Percentiles rank a stretch among this genome's conserved stretches.
Evolutionary conservation across 2,113 vertebrate genomes (phyloP).

Genomic region (Bostrychus sinensis): DNA sequence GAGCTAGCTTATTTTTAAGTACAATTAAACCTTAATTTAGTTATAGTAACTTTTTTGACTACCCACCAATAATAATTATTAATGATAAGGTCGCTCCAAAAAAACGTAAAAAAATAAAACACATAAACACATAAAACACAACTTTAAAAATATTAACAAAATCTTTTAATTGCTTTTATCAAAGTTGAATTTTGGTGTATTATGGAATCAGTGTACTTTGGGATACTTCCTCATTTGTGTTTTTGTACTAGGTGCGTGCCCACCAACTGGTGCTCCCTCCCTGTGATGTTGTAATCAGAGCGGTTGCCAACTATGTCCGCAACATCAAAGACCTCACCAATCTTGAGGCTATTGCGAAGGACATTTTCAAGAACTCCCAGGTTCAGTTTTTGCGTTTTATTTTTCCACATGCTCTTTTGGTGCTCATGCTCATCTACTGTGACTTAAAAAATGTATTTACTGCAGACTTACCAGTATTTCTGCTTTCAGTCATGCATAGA

Average conservation of each 20-base stretch:
- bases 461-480: neutral
- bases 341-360: conserved; percentile 91
- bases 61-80: too few species aligned
- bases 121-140: too few species aligned
- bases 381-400: conserved; percentile 57
- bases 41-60: too few species aligned
- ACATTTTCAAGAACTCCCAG: conserved; percentile 96
- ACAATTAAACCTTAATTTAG: too few species aligned
- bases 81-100: too few species aligned
- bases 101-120: too few species aligned
- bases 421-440: neutral
- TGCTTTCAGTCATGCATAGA: conserved; percentile 90
- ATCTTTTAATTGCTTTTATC: too few species aligned
- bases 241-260: conserved; percentile 86
- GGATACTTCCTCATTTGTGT: neutral
- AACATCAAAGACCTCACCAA: conserved; percentile 88
- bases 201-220: too few species aligned
- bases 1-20: too few species aligned
- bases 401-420: neutral
- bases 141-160: too few species aligned
- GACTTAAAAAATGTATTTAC: neutral
- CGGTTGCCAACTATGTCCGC: conserved; percentile 91
- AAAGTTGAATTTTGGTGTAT: too few species aligned
- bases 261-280: conserved; percentile 95
- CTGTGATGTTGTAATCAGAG: conserved; percentile 95